Evolutionary conservation across 2,888 invertebrate genomes (phyloP), one percentile per base, ranked within the genome.

Genomic region (Diarsia brunnea): DNA sequence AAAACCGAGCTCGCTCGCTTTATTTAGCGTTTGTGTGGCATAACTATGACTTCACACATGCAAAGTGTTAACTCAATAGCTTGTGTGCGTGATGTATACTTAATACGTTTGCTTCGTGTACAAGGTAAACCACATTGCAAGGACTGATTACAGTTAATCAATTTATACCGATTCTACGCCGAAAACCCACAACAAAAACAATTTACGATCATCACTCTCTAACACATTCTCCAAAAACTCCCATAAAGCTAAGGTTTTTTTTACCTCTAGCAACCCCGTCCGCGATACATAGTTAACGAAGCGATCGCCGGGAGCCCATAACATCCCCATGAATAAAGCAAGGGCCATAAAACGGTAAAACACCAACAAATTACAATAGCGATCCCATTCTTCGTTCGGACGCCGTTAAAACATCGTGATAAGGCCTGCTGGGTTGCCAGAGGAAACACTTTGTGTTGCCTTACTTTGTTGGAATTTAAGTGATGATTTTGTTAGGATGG

Each of bases 341-440:
- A 69, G n/a, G 73, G 71, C 82, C 76, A 87, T 86, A 88, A 88
- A 87, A 87, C 79, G 77, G 85, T 87, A 88, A 87, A 88, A 88
- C 81, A 79, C 81, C 78, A 88, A 87, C 87, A 87, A 87, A 87
- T 87, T 88, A 88, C 87, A 87, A 87, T 87, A 78, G 85, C 85
- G 71, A 83, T 76, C 79, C 87, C 88, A 88, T 88, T 85, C 82
- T 83, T 87, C 84, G 84, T 87, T 87, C 81, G 84, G 81, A 78
- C 76, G 86, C 86, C 86, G 79, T 87, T 87, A 87, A 78, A 84
- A 84, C 86, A 84, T 82, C 78, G 88, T 82, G 88, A 86, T 87
- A 87, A 84, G 77, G 73, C 53, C n/a, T 27, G n/a, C 38, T 43
- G 84, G 76, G 88, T 82, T 87, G 84, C 88, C 38, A 78, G 47